Conservation (phyloP, 2,797 vertebrate genomes). For the Apogon hyalosoma region DNA sequence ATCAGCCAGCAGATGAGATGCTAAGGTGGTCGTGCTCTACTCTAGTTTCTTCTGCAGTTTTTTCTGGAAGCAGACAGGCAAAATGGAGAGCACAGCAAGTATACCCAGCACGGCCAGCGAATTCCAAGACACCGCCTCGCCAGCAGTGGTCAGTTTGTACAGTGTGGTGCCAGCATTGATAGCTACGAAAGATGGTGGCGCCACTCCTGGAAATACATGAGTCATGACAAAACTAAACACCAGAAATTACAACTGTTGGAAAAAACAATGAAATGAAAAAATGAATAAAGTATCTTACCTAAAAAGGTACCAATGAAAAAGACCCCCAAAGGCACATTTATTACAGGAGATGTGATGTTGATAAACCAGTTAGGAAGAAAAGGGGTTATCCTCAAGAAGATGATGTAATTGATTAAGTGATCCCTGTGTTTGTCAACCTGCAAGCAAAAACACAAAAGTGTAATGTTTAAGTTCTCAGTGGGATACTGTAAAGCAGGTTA, state of each 20-base stretch:
- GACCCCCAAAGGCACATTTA: slow-evolving; percentile 96
- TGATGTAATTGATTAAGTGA: slow-evolving; percentile 99
- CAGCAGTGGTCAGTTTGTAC: slow-evolving; percentile 97
- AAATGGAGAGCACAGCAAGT: slow-evolving; percentile 93
- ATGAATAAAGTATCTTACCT: slow-evolving; percentile 83
- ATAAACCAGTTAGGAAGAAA: slow-evolving; percentile 99
- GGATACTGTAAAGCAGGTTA: background rate
- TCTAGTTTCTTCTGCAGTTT: slow-evolving; percentile 96
- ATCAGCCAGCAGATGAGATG: slow-evolving; percentile 64
- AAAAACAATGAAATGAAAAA: background rate
- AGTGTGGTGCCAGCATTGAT: slow-evolving; percentile 98
- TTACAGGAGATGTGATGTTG: slow-evolving; percentile 98
- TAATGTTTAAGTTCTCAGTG: background rate
- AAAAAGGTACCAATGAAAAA: slow-evolving; percentile 98
- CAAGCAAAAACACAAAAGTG: slow-evolving; percentile 19
- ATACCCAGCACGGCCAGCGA: slow-evolving; percentile 93
- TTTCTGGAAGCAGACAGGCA: slow-evolving; percentile 95
- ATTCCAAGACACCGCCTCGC: slow-evolving; percentile 98
- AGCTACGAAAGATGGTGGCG: slow-evolving; percentile 97
- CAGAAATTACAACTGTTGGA: background rate
- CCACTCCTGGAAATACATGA: slow-evolving; percentile 87
- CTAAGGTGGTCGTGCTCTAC: slow-evolving; percentile 73
- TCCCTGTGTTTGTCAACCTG: slow-evolving; percentile 97
- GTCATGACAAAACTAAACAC: background rate
- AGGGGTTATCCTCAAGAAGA: slow-evolving; percentile 98